Evolutionary conservation across 2,113 vertebrate species (phyloP).

Genomic region (Nestor notabilis): DNA sequence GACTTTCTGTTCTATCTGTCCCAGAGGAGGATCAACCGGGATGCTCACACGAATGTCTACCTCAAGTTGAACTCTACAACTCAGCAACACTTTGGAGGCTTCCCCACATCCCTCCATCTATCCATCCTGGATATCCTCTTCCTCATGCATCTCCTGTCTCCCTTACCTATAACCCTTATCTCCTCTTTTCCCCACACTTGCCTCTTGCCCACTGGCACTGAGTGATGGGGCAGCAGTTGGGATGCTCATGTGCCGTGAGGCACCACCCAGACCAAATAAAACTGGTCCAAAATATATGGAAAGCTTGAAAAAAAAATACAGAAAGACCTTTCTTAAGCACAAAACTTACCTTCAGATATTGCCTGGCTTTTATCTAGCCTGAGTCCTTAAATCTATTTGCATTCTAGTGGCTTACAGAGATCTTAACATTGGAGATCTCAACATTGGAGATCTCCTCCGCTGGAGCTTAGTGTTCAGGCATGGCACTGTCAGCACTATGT

Average conservation of each 20-base stretch:
- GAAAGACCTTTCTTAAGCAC: background rate
- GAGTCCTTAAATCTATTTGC: background rate
- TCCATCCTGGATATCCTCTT: background rate
- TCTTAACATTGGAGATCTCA: background rate
- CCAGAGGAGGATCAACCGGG: background rate
- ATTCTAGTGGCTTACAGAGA: background rate
- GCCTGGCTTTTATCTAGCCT: background rate
- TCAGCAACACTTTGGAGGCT: background rate
- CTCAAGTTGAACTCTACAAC: background rate
- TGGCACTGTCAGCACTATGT: background rate
- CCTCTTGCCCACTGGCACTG: background rate
- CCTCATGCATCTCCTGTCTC: background rate
- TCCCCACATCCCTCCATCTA: fast-evolving
- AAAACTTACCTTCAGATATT: background rate
- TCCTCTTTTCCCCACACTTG: background rate
- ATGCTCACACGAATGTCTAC: background rate
- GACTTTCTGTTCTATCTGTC: background rate
- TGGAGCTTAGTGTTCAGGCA: background rate
- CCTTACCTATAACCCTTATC: background rate
- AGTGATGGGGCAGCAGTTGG: background rate
- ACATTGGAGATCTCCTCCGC: background rate
- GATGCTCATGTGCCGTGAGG: background rate
- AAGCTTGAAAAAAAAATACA: background rate
- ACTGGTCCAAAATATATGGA: too few relatives aligned
- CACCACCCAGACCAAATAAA: background rate